Percentiles rank a stretch among this genome's conserved stretches.
Conservation (phyloP, 92 coral and sea anemone genomes). For the Epizoanthus rinbou region DNA sequence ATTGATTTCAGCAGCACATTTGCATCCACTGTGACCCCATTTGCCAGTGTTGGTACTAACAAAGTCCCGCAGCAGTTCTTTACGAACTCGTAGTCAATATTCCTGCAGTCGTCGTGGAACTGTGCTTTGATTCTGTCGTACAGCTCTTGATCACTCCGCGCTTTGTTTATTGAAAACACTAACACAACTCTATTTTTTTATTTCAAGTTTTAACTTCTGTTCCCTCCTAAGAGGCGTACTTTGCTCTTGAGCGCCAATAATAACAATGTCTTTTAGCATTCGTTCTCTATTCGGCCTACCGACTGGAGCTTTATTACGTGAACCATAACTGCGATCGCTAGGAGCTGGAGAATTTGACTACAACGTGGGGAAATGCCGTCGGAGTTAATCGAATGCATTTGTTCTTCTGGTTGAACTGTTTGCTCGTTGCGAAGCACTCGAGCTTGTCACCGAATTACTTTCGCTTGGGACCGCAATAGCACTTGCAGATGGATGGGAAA, state of each 20-base stretch:
- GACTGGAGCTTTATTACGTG: no score
- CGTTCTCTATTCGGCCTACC: no score
- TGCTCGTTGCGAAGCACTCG: constrained; percentile 6
- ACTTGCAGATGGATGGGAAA: background rate
- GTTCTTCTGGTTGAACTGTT: constrained; percentile 3
- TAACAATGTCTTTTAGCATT: no score
- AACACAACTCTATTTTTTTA: constrained; percentile 26
- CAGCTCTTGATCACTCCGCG: constrained; percentile 32
- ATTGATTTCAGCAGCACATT: constrained; percentile 48
- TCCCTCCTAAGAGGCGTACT: constrained; percentile 41
- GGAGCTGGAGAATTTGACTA: no score
- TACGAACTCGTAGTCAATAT: constrained; percentile 53
- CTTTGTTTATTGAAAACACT: constrained; percentile 32
- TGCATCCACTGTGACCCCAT: constrained; percentile 46
- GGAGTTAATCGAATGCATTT: background rate
- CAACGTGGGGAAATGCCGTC: background rate
- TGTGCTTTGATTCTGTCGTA: constrained; percentile 50
- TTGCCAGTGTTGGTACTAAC: constrained; percentile 49
- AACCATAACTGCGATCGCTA: no score
- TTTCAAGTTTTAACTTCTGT: constrained; percentile 39
- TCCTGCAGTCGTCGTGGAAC: constrained; percentile 61
- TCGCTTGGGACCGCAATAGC: constrained; percentile 1
- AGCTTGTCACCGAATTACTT: background rate
- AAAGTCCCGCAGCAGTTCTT: constrained; percentile 37
- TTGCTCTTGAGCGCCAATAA: constrained; percentile 40